Conservation (phyloP, 2,888 invertebrate species). For the Bruchidius siliquastri region DNA sequence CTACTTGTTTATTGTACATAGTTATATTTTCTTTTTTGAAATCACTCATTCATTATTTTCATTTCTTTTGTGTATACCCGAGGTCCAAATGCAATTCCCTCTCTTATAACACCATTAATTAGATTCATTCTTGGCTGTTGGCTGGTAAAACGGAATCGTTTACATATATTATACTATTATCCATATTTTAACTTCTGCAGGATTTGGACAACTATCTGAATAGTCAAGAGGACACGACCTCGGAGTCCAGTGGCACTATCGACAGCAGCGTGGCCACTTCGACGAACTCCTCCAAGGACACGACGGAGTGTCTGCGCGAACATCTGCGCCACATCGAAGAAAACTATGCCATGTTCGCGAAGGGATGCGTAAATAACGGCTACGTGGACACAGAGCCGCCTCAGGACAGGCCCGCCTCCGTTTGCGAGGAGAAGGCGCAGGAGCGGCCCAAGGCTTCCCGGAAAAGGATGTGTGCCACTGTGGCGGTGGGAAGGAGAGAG, state of each 20-base stretch:
- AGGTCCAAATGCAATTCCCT: too few species aligned
- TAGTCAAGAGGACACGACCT: slow-evolving; percentile 41
- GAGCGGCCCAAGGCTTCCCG: not conserved
- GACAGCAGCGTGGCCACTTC: not conserved
- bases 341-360: slow-evolving; percentile 34
- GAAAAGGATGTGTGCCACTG: slow-evolving; percentile 18
- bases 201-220: slow-evolving; percentile 54
- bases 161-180: too few species aligned
- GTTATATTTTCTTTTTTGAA: too few species aligned
- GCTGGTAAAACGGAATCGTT: too few species aligned
- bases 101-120: too few species aligned
- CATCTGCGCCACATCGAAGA: slow-evolving; percentile 34
- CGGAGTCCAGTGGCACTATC: not conserved
- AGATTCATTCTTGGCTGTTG: too few species aligned
- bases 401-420: slow-evolving; percentile 25
- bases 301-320: slow-evolving; percentile 20
- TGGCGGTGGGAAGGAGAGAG: slow-evolving; percentile 26
- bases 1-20: too few species aligned
- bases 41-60: too few species aligned
- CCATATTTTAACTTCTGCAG: slow-evolving; percentile 34
- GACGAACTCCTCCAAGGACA: not conserved
- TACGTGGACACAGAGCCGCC: slow-evolving; percentile 29
- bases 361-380: slow-evolving; percentile 32
- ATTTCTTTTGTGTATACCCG: too few species aligned
- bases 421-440: slow-evolving; percentile 16